Percentiles rank a stretch among this genome's conserved stretches.
These are phyloP conservation scores for Dryas iulia DNA, from an alignment of 1,140 invertebrate genomes.

Conservation along the genomic window DNA sequence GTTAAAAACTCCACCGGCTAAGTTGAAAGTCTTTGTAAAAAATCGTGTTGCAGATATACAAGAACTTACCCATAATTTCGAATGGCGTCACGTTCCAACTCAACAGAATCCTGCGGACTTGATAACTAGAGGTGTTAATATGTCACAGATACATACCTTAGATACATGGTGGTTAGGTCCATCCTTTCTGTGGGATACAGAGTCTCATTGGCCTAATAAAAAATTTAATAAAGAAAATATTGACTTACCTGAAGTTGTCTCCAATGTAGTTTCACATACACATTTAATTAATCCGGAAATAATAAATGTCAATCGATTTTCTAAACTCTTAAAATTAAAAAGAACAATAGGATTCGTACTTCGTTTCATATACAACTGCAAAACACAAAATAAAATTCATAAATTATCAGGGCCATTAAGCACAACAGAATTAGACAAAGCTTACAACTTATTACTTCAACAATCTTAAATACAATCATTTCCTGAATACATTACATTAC, in stretches of 20 bases:
- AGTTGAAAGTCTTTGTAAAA: constrained; percentile 2
- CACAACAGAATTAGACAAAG: constrained; percentile 24
- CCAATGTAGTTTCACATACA: background rate
- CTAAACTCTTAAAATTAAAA: constrained; percentile 27
- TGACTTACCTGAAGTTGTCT: constrained; percentile 14
- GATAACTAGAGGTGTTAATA: too few species aligned
- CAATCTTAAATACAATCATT: constrained; percentile 34
- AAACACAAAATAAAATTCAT: constrained; percentile 16
- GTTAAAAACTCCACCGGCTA: background rate
- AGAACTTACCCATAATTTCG: too few species aligned
- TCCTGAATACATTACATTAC: constrained; percentile 26
- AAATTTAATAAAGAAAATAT: too few species aligned
- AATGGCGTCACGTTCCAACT: too few species aligned
- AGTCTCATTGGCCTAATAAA: too few species aligned
- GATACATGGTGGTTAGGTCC: too few species aligned
- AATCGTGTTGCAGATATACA: background rate
- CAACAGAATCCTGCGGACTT: too few species aligned
- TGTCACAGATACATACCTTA: background rate
- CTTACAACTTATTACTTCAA: constrained; percentile 31
- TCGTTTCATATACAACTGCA: constrained; percentile 34
- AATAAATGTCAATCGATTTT: constrained; percentile 28
- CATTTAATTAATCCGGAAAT: background rate
- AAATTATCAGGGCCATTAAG: constrained; percentile 13
- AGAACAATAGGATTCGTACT: constrained; percentile 25
- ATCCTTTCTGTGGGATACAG: too few species aligned